Evolutionary conservation across 2,888 invertebrate genomes (phyloP).

Genomic region (Torymus auratus): DNA sequence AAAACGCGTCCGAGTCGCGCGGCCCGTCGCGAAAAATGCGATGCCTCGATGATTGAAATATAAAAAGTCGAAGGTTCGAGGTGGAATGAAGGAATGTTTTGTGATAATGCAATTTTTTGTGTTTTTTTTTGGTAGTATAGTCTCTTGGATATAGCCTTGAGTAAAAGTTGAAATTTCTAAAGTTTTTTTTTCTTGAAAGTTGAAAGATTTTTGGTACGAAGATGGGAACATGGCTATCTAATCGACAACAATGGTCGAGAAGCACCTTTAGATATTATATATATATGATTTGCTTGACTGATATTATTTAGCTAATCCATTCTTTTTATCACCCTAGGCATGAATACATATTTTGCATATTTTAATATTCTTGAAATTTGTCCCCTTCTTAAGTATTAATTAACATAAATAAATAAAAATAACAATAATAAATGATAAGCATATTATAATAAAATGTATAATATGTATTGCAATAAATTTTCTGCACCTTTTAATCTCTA

Average conservation of each 20-base stretch:
- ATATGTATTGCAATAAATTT: no score
- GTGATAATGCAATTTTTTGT: no score
- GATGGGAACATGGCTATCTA: conserved; percentile 62
- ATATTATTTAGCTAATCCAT: conserved; percentile 36
- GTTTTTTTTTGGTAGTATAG: no score
- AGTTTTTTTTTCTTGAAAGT: background rate
- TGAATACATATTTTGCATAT: conserved; percentile 22
- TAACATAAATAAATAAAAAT: no score
- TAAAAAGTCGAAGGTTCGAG: background rate
- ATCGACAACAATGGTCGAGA: conserved; percentile 60
- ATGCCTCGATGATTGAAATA: conserved; percentile 7
- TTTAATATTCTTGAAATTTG: background rate
- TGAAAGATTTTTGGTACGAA: conserved; percentile 37
- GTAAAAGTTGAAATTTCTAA: conserved; percentile 4
- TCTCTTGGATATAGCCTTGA: background rate
- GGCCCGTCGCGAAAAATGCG: conserved; percentile 47
- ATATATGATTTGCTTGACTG: conserved; percentile 47
- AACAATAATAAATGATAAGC: no score
- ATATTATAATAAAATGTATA: no score
- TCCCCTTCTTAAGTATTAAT: no score
- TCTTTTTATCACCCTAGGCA: conserved; percentile 43
- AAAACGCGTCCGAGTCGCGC: conserved; percentile 58
- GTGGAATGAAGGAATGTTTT: no score
- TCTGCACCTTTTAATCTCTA: no score
- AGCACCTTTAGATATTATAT: conserved; percentile 59